A percentile compares a stretch with the other conserved stretches of the same genome.
phyloP scores from a whole-genome alignment of 2,888 invertebrate species.

The Synergus itoensis region DNA sequence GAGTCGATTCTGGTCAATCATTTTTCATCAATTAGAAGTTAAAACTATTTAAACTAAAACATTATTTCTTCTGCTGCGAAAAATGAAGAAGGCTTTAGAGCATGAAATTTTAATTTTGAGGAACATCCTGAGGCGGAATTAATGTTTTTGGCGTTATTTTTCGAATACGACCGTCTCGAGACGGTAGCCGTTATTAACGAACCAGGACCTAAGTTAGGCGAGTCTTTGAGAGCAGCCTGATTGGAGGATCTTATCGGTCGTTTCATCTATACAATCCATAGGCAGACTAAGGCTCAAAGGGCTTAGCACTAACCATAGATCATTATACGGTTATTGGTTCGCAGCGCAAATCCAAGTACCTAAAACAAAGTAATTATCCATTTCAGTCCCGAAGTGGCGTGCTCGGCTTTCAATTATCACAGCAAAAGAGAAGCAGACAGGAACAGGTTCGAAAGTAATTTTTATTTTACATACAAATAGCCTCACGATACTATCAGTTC shows the following conservation, averaged over 20 bases:
- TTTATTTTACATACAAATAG: slow-evolving; percentile 40
- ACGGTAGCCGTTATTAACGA: slow-evolving; percentile 41
- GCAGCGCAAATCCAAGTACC: slow-evolving; percentile 32
- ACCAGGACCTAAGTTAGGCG: slow-evolving; percentile 26
- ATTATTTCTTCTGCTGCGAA: not conserved
- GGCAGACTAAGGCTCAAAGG: slow-evolving; percentile 24
- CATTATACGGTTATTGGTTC: slow-evolving; percentile 40
- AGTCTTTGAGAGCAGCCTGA: slow-evolving; percentile 24
- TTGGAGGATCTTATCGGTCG: slow-evolving; percentile 40
- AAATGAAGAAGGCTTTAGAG: not conserved
- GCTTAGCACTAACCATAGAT: slow-evolving; percentile 39
- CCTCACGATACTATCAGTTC: slow-evolving; percentile 20
- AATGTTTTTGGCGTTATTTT: slow-evolving; percentile 34
- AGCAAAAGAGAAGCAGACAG: slow-evolving; percentile 17
- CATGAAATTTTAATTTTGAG: slow-evolving; percentile 24
- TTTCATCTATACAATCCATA: slow-evolving; percentile 24
- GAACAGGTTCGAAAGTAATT: slow-evolving; percentile 30
- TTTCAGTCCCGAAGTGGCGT: slow-evolving; percentile 19
- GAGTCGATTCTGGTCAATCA: not conserved
- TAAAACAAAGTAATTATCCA: slow-evolving; percentile 40
- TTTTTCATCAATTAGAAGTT: not conserved
- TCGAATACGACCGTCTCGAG: slow-evolving; percentile 4
- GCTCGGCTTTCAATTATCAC: slow-evolving; percentile 21
- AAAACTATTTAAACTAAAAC: not conserved
- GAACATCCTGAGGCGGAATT: slow-evolving; percentile 2